Evolutionary conservation across 1,140 invertebrate genomes (phyloP), one percentile per base, ranked within the genome.

Genomic region (Pectinophora gossypiella): DNA sequence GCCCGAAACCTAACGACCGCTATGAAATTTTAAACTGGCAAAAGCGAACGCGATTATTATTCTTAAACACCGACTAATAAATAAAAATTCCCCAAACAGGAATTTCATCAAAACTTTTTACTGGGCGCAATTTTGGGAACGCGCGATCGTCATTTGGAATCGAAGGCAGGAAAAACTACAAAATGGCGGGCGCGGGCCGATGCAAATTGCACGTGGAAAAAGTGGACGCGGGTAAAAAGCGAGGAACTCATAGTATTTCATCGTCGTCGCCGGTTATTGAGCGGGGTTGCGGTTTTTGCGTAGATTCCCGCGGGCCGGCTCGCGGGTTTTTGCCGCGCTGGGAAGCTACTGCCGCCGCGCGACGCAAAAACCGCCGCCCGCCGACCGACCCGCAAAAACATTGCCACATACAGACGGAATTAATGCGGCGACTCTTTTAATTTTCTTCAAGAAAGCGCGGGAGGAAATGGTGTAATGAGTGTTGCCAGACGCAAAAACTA

Each of bases 381-480:
- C 68, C 64, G 64, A 68, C 67, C 54, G 63, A 51, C 48, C 51
- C 46, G 67, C 74, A 85, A 85, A 85, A 85, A 83, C 73, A 43
- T 47, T 63, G 66, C 74, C 68, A 78, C 79, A 72, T 78, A 82
- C 79, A 68, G 74, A 73, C 75, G 73, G 69, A 76, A 83, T 85
- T 83, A 85, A 83, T 85, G 82, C 74, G 76, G 71, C 73, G 68
- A 80, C 71, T 82, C 77, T 85, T 85, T 53, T 85, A 82, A 85
- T 83, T 85, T 85, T 81, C 76, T 79, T 81, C 66, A 80, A 81
- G 82, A 83, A 81, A 83, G 76, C 77, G 74, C 77, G 72, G 72
- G 77, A 84, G 80, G 80, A 83, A 85, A 77, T 69, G 67, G 61
- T 70, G 76, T 79, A 81, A 81, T 85, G 78, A 76, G 72, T 78